Evolutionary conservation across 2,888 invertebrate genomes (phyloP).

Genomic region (Eugnorisma glareosa): DNA sequence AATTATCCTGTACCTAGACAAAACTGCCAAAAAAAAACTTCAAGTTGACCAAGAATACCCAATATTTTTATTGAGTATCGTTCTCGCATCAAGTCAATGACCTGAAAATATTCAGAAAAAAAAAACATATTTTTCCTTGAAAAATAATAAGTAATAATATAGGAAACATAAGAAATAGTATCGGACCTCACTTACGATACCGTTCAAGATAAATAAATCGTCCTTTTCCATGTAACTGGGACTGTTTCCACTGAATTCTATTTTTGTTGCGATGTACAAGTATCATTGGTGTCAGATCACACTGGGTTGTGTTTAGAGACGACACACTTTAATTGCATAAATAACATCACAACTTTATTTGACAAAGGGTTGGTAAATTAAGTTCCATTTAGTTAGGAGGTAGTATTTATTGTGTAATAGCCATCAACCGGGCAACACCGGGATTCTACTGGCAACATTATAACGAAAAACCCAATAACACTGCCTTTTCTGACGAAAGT

Average conservation of each 20-base stretch:
- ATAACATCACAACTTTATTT: background rate
- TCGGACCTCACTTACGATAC: background rate
- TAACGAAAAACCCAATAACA: background rate
- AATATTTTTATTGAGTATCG: background rate
- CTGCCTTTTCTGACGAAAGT: background rate
- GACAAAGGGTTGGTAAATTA: background rate
- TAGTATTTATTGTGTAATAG: no score
- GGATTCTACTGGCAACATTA: background rate
- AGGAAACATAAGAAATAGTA: background rate
- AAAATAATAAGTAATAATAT: background rate
- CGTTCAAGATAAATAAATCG: background rate
- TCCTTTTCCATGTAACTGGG: background rate
- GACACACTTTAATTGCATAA: background rate
- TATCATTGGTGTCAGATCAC: background rate
- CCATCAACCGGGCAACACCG: background rate
- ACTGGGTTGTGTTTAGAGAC: background rate
- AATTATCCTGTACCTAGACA: background rate
- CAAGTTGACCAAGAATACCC: background rate
- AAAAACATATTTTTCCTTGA: background rate
- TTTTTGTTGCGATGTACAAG: background rate
- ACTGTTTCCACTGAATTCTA: background rate
- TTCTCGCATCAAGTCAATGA: background rate
- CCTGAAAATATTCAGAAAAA: background rate
- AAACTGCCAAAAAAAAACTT: background rate
- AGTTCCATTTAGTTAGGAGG: background rate